A percentile compares a stretch with the other conserved stretches of the same genome.
phyloP scores from a whole-genome alignment of 2,888 invertebrate genomes.

The Ephialtes manifestator region DNA sequence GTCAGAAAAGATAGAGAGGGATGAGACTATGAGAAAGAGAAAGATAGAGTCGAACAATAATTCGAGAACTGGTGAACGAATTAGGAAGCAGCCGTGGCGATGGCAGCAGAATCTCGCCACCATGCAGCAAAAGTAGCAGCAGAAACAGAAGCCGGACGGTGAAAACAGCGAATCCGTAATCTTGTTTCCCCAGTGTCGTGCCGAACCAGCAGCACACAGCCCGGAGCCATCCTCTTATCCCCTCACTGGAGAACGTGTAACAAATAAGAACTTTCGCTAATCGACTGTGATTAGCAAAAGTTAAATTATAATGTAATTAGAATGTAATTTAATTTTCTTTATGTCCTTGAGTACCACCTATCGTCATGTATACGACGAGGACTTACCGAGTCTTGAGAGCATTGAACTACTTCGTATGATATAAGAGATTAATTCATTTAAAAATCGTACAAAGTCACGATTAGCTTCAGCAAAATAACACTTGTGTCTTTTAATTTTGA shows the following conservation, averaged over 20 bases:
- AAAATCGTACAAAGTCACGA: no score
- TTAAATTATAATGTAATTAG: conserved; percentile 5
- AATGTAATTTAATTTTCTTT: conserved; percentile 80
- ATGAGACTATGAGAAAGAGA: not conserved
- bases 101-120: conserved; percentile 54
- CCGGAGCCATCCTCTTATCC: conserved; percentile 42
- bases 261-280: conserved; percentile 60
- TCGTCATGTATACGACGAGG: not conserved
- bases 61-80: conserved; percentile 80
- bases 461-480: no score
- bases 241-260: conserved; percentile 26
- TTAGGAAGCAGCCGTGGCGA: conserved; percentile 71
- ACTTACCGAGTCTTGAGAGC: no score
- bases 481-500: no score
- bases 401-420: no score
- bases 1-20: conserved; percentile 15
- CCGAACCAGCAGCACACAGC: conserved; percentile 36
- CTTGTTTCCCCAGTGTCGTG: conserved; percentile 77
- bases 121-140: conserved; percentile 50
- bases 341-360: conserved; percentile 48
- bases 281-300: conserved; percentile 71
- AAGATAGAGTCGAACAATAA: conserved; percentile 67
- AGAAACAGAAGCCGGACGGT: conserved; percentile 56
- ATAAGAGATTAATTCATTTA: no score
- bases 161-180: conserved; percentile 80